Evolutionary conservation across 2,113 vertebrate species (phyloP), one percentile per base, ranked within the genome.

Genomic region (Hemichromis elongatus): DNA sequence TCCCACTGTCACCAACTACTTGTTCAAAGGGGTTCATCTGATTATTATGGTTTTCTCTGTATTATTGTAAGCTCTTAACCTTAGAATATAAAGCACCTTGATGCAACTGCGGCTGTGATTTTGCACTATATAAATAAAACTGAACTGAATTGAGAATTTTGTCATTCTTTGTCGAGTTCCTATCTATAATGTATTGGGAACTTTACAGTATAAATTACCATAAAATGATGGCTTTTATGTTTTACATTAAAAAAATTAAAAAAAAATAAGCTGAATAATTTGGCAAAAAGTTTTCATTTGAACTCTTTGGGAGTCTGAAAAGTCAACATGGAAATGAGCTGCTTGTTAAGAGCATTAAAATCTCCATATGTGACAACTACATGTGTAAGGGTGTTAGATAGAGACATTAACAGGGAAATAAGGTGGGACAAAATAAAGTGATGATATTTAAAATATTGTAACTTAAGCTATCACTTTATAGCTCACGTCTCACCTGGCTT

Each of bases 401-500:
- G 26, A 80, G 11, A 28, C 26, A 13, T n/a, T 45, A 59, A 40
- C 45, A 42, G 40, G 14, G 13, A 24, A 80, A 42, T 79, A 42
- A 21, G n/a, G 5, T 18, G 21, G 54, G 21, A 26, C 45, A 16
- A 57, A 19, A 79, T 57, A 57, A 45, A n/a, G 54, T 0, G 1
- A 26, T 13, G 21, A 73, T 73, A 42, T 73, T 47, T 73, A 28
- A 70, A 33, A 47, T 3, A 73, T 47, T 53, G 28, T 77, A 26
- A 18, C 16, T 18, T 28, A 26, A 63, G 42, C 66, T 18, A 0
- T 70, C 66, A 2, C 66, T 45, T 70, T 0, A 1, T 73, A 47
- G 68, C 42, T 19, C 40, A 2, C 5, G 0, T 50, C 77, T 26
- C 12, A 92, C 90, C 89, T 88, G 52, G 47, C 18, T 50, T 66